Percentiles rank a stretch among this genome's conserved stretches.
These are phyloP conservation scores for Melanostigma gelatinosum DNA, from an alignment of 2,113 vertebrate species.

Conservation along the genomic window DNA sequence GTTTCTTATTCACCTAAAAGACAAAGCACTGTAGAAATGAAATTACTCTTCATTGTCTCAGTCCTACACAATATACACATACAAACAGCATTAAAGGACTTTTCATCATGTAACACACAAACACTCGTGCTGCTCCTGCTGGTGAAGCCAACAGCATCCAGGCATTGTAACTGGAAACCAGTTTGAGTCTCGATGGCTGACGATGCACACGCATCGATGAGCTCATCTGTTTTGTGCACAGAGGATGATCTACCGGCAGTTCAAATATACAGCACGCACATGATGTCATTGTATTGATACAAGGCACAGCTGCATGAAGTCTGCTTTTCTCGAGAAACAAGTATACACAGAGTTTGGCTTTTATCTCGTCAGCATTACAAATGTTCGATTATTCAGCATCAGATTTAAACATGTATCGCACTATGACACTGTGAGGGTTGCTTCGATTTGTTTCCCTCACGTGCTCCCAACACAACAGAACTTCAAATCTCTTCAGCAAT, in stretches of 20 bases:
- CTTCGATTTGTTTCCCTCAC: not conserved
- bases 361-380: conserved; percentile 14
- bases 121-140: conserved; percentile 11
- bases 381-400: conserved; percentile 16
- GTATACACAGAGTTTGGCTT: not conserved
- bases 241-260: not conserved
- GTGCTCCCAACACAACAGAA: not conserved
- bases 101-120: not conserved
- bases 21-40: conserved; percentile 21
- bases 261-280: conserved; percentile 37
- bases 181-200: not conserved
- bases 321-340: not conserved
- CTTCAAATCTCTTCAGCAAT: not conserved
- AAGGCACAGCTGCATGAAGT: conserved; percentile 50
- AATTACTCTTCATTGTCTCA: conserved; percentile 14
- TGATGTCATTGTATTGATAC: conserved; percentile 10
- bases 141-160: conserved; percentile 5
- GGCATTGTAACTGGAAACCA: conserved; percentile 17
- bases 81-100: conserved; percentile 12
- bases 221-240: conserved; percentile 20
- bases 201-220: conserved; percentile 7
- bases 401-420: conserved; percentile 17
- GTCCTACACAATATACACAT: conserved; percentile 18
- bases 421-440: not conserved
- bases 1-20: conserved; percentile 16